These are phyloP conservation scores for Itoplectis maculator DNA, from an alignment of 2,888 invertebrate species.

Conservation along the genomic window DNA sequence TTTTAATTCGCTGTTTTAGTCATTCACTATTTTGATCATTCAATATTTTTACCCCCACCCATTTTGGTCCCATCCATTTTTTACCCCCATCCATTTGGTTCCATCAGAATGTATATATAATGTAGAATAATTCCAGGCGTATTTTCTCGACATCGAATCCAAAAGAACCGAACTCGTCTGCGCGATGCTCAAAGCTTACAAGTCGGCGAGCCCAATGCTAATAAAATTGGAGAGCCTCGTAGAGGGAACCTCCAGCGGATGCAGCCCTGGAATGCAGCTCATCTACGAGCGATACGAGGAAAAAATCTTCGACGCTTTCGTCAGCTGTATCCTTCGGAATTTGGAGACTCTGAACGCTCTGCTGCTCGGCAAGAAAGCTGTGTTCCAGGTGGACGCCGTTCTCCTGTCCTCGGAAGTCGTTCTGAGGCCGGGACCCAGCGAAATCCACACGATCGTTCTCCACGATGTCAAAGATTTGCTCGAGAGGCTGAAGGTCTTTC, in stretches of 20 bases:
- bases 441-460: slow-evolving; percentile 92
- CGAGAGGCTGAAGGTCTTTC: slow-evolving; percentile 91
- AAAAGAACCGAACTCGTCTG: slow-evolving; percentile 89
- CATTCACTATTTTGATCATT: too few species aligned
- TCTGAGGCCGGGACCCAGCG: slow-evolving; percentile 90
- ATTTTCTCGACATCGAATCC: slow-evolving; percentile 90
- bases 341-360: slow-evolving; percentile 89
- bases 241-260: slow-evolving; percentile 91
- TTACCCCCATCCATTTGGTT: too few species aligned
- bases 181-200: slow-evolving; percentile 90
- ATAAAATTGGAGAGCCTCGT: slow-evolving; percentile 95
- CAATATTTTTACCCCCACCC: too few species aligned
- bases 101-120: too few species aligned
- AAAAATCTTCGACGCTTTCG: slow-evolving; percentile 89
- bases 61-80: too few species aligned
- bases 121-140: too few species aligned
- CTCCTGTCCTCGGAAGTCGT: slow-evolving; percentile 91
- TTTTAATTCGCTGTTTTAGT: too few species aligned
- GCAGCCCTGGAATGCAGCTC: slow-evolving; percentile 89
- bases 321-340: slow-evolving; percentile 86
- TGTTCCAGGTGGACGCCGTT: slow-evolving; percentile 93
- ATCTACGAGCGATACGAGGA: slow-evolving; percentile 94
- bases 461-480: slow-evolving; percentile 91
- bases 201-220: slow-evolving; percentile 92
- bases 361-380: slow-evolving; percentile 86